Base-by-base conservation (phyloP, 2,113 vertebrate genomes). In the Erpornis zantholeuca region DNA sequence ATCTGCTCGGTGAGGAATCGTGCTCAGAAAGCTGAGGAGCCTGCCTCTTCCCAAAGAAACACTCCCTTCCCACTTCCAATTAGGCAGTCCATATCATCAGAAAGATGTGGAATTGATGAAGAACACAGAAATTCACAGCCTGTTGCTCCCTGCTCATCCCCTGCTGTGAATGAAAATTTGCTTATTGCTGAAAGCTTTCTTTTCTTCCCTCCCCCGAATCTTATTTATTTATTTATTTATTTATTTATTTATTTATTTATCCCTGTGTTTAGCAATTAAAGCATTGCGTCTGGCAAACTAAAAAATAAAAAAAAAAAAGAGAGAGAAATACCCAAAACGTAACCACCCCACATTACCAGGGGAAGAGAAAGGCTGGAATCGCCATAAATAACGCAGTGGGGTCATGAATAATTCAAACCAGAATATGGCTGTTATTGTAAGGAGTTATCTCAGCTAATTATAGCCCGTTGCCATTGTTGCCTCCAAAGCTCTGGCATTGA, bases 401-500 rank as follows among this genome's bases (percentile, higher is more conserved):
- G 25, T 72, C 31, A 96, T 96, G 90, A 95, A 96, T 97, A 95
- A 97, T 97, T 96, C 90, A 96, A 77, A 50, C 8, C 36, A 82
- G 79, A 94, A 94, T 87, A 94, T 80, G 86, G 73, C 92, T 87
- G 71, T 80, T 95, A 80, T 94, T 96, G 90, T 87, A 89, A 95
- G 71, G 82, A 92, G 82, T 88, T 92, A 92, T 96, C 21, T 2
- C 23, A 68, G 92, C 93, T 97, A 96, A 97, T 97, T 97, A 87
- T 92, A 96, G 88, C 35, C 94, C 86, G 82, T 77, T 83, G 47
- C 86, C 85, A 56, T 75, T 9, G 0, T 60, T 97, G 63, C 57
- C 76, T 85, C 82, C 36, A 33, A 89, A 93, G 56, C 61, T 71
- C 90, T 97, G 96, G 89, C 92, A 85, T n/a, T 87, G 93, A 93